Evolutionary conservation across 2,888 invertebrate genomes (phyloP), one percentile per base, ranked within the genome.

Genomic region (Thalpophila matura): DNA sequence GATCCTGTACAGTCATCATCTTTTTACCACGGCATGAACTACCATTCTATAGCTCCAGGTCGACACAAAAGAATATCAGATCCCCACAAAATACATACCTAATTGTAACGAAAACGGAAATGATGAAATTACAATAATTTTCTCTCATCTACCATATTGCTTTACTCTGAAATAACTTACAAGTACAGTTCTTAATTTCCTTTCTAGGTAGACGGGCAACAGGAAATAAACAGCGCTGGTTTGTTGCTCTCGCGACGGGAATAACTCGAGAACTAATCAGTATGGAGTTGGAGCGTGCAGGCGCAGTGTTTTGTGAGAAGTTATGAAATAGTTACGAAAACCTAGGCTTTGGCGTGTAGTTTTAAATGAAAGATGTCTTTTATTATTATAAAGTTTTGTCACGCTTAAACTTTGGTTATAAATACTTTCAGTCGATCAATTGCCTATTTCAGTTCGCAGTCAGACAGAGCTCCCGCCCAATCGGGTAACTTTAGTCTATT

Each of bases 201-300:
- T 65, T 55, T 53, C 43, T 9, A 46, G 14, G 27, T 14, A 55
- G 49, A 27, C n/a, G 18, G 42, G 47, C 60, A 37, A 49, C 50
- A 66, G 62, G 68, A 68, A 75, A 68, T 62, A 67, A 74, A 74
- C 46, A 65, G 65, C 61, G 12, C 22, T 49, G 26, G 72, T 59
- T 65, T 56, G 49, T 65, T 65, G 72, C 64, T 45, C 60, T 49
- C 27, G 37, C 9, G 79, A 61, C 76, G 18, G 65, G 61, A 77
- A 77, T 77, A 79, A 42, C 76, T 58, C 46, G 7, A 16, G 31
- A 51, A 43, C 43, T 24, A 70, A 50, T 64, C 38, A 22, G 59
- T 40, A 18, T 43, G 24, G 50, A 58, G 37, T 16, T 18, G 26
- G 37, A 51, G 33, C 31, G 38, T 14, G 20, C 7, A 47, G 63